A percentile compares a stretch with the other conserved stretches of the same genome.
These are phyloP conservation scores for Limnephilus rhombicus DNA, from an alignment of 2,888 invertebrate genomes.

Conservation along the genomic window DNA sequence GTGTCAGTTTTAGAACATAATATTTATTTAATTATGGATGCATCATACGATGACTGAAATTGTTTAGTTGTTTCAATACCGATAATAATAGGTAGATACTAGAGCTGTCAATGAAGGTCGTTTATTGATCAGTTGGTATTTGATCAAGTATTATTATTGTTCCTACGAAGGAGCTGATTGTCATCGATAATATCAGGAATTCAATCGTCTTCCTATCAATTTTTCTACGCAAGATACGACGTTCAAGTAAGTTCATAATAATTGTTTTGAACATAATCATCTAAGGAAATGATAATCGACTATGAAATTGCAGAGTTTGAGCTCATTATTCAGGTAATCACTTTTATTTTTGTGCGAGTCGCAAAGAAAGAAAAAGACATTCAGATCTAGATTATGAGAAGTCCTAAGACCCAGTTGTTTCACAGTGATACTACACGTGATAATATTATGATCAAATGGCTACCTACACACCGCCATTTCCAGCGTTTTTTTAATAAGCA, in stretches of 20 bases:
- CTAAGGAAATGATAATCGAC: background rate
- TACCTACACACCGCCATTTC: no score
- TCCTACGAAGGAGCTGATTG: background rate
- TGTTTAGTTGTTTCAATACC: background rate
- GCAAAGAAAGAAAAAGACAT: no score
- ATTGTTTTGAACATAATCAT: background rate
- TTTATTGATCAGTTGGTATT: background rate
- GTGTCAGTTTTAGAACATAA: background rate
- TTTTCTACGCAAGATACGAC: background rate
- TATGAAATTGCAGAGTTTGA: background rate
- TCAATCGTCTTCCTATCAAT: background rate
- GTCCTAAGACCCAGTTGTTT: no score
- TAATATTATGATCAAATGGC: no score
- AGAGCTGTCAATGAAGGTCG: background rate
- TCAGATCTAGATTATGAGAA: no score
- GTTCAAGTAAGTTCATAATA: background rate
- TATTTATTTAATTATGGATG: slow-evolving; percentile 1
- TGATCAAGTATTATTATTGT: background rate
- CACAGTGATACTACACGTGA: no score
- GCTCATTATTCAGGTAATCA: background rate
- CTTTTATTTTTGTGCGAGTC: no score
- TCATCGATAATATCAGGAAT: slow-evolving; percentile 1
- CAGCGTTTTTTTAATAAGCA: no score
- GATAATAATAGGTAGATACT: background rate
- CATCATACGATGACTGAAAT: background rate